Evolutionary conservation across 2,888 invertebrate species (phyloP).

Genomic region (Protonemura montana): DNA sequence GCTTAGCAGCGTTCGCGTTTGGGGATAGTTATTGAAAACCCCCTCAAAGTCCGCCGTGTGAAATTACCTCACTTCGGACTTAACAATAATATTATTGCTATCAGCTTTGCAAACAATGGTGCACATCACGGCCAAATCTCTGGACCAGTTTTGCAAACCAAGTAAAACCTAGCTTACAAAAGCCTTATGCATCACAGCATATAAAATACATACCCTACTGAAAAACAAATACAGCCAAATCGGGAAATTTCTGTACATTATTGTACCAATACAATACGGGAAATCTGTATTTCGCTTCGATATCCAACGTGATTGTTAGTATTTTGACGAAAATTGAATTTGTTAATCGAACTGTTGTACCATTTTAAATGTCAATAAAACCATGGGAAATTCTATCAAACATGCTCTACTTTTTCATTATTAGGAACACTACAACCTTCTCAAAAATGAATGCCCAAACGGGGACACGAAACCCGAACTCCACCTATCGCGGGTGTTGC

Average conservation of each 20-base stretch:
- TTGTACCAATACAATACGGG: neutral
- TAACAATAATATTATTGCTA: slow-evolving; percentile 28
- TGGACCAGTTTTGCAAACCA: neutral
- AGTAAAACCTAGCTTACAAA: no score
- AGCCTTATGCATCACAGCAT: no score
- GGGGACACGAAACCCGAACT: no score
- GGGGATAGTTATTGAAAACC: neutral
- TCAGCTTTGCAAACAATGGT: slow-evolving; percentile 21
- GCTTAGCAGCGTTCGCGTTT: neutral
- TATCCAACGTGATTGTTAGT: neutral
- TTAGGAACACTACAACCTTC: no score
- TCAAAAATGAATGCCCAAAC: no score
- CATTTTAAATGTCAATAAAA: neutral
- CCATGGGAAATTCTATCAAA: neutral
- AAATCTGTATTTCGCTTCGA: neutral
- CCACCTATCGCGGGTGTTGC: no score
- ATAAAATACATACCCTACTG: no score
- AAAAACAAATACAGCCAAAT: no score
- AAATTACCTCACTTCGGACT: slow-evolving; percentile 29
- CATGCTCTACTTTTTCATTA: neutral
- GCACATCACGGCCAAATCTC: neutral
- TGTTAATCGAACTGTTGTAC: neutral
- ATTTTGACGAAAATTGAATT: neutral
- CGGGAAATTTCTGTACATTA: neutral
- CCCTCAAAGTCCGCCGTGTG: neutral